Conservation (phyloP, 2,113 vertebrate genomes). For the Sigmodon hispidus region DNA sequence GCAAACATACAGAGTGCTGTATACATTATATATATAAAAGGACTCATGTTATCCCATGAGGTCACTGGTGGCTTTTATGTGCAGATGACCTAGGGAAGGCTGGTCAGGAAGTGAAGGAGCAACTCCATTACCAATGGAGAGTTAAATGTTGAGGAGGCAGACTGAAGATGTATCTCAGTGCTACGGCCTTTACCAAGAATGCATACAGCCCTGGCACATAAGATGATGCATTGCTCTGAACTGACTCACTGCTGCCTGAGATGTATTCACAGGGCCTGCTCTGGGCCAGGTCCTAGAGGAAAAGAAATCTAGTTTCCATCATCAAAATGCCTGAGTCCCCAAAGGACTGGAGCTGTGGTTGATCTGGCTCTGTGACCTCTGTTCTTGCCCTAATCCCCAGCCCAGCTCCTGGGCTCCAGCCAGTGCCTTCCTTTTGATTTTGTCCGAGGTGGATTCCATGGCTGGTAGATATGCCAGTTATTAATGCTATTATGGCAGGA, state of each 20-base stretch:
- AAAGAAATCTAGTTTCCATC: neutral
- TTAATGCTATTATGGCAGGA: neutral
- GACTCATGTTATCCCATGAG: too few species aligned
- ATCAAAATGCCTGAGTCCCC: neutral
- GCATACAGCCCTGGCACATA: neutral
- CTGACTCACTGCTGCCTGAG: neutral
- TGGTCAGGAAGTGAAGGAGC: neutral
- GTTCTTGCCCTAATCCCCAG: neutral
- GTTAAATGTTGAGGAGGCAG: rapidly evolving
- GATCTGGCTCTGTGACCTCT: neutral
- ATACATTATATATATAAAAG: too few species aligned
- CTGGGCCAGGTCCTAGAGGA: neutral
- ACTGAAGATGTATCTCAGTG: neutral
- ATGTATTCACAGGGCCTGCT: neutral
- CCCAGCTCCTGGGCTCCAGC: neutral
- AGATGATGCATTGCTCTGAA: neutral
- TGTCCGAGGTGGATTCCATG: neutral
- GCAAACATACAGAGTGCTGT: too few species aligned
- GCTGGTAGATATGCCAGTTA: neutral
- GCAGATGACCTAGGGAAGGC: neutral
- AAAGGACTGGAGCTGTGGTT: too few species aligned
- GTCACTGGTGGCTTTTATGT: neutral
- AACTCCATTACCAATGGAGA: neutral
- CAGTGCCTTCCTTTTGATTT: neutral
- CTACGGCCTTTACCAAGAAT: neutral